Evolutionary conservation across 2,888 invertebrate genomes (phyloP).

Genomic region (Chalcis sispes): DNA sequence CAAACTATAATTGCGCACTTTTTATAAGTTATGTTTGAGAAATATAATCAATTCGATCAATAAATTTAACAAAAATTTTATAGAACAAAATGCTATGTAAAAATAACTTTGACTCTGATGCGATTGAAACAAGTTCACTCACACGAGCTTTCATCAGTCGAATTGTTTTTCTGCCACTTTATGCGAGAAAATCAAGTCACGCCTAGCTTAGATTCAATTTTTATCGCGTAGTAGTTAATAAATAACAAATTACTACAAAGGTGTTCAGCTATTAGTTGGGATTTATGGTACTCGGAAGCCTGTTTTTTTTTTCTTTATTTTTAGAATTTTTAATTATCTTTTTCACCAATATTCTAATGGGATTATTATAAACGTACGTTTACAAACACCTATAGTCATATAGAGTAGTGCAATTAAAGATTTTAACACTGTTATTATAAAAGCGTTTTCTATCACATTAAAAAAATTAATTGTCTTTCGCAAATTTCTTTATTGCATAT

Average conservation of each 20-base stretch:
- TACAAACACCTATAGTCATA: conserved; percentile 50
- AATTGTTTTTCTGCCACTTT: conserved; percentile 56
- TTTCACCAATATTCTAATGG: conserved; percentile 51
- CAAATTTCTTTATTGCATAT: conserved; percentile 51
- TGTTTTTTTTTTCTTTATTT: conserved; percentile 49
- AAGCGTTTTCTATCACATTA: conserved; percentile 46
- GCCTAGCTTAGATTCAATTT: conserved; percentile 55
- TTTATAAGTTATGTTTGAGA: conserved; percentile 21
- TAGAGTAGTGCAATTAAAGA: conserved; percentile 54
- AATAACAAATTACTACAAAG: conserved; percentile 55
- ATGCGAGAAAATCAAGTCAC: conserved; percentile 56
- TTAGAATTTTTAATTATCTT: conserved; percentile 41
- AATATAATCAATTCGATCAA: conserved; percentile 4
- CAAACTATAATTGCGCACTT: conserved; percentile 3
- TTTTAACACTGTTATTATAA: conserved; percentile 53
- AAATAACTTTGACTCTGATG: conserved; percentile 45
- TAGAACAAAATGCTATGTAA: conserved; percentile 51
- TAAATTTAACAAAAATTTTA: conserved; percentile 23
- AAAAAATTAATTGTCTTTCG: conserved; percentile 52
- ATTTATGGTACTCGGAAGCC: conserved; percentile 57
- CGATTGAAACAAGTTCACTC: conserved; percentile 54
- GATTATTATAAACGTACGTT: conserved; percentile 51
- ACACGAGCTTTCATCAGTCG: conserved; percentile 57
- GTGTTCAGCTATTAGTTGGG: conserved; percentile 58
- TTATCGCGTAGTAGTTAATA: conserved; percentile 54